Conservation (phyloP, 2,797 vertebrate species). For the Petrocephalus sullivani region DNA sequence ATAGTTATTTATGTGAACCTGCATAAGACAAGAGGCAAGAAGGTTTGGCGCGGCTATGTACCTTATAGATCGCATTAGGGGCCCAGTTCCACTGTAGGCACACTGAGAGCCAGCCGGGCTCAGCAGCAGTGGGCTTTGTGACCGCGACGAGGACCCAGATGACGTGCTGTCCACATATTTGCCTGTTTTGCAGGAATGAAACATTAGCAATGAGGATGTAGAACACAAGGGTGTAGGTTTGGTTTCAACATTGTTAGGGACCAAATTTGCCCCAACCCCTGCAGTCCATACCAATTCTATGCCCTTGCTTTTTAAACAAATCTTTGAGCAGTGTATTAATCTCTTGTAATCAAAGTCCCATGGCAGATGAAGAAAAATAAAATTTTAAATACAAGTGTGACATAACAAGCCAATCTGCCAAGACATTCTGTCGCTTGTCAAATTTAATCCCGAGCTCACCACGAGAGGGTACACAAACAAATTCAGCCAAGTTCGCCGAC, state of each 20-base stretch:
- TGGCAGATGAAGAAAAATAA: not conserved
- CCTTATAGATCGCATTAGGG: slow-evolving; percentile 61
- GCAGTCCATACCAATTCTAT: not conserved
- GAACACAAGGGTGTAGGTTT: not conserved
- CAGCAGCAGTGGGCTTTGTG: slow-evolving; percentile 78
- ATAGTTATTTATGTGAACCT: not conserved
- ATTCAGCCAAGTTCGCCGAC: not conserved
- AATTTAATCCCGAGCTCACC: not conserved
- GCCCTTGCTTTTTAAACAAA: not conserved
- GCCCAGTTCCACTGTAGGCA: slow-evolving; percentile 54
- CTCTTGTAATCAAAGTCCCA: not conserved
- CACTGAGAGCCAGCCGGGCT: slow-evolving; percentile 72
- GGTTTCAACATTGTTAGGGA: not conserved
- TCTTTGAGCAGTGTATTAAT: not conserved
- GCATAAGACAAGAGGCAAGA: not conserved
- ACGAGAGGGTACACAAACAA: not conserved
- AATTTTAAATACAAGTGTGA: not conserved
- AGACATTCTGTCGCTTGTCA: not conserved
- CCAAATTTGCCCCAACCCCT: not conserved
- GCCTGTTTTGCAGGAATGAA: slow-evolving; percentile 43
- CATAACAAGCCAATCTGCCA: not conserved
- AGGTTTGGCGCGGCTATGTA: slow-evolving; percentile 23
- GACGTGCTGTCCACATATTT: slow-evolving; percentile 79
- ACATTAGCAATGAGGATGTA: not conserved
- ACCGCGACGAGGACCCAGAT: slow-evolving; percentile 79